Conservation (phyloP, 2,113 vertebrate species). For the Amphiprion ocellaris region DNA sequence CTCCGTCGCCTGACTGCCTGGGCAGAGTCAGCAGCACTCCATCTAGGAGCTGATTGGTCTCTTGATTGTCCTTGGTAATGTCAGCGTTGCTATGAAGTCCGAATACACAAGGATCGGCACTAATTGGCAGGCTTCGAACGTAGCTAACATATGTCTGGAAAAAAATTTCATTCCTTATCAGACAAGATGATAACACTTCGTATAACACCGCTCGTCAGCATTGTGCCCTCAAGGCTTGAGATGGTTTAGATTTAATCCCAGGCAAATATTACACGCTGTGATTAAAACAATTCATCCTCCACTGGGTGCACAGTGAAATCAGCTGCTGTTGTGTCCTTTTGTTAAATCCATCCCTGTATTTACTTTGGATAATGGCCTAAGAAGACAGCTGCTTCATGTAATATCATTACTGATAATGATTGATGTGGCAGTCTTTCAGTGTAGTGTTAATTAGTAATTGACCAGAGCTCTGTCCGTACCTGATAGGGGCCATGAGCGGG, state of each 20-base stretch:
- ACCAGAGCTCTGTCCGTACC: slow-evolving; percentile 76
- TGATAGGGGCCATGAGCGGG: slow-evolving; percentile 89
- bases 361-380: background rate
- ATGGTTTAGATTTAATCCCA: background rate
- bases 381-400: background rate
- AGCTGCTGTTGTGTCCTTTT: background rate
- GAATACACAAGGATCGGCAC: slow-evolving; percentile 91
- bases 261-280: background rate
- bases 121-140: slow-evolving; percentile 88
- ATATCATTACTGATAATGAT: slow-evolving; percentile 1
- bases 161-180: background rate
- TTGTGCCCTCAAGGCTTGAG: background rate
- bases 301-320: background rate
- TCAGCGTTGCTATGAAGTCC: slow-evolving; percentile 94
- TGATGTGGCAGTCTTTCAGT: background rate
- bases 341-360: too few relatives aligned
- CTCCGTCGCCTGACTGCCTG: slow-evolving; percentile 87
- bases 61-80: slow-evolving; percentile 96
- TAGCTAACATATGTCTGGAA: slow-evolving; percentile 89
- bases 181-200: background rate
- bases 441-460: background rate
- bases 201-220: slow-evolving; percentile 2
- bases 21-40: slow-evolving; percentile 93
- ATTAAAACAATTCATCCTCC: slow-evolving; percentile 24
- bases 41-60: slow-evolving; percentile 92